Conservation (phyloP, 2,888 invertebrate genomes). For the Xestia sexstrigata region DNA sequence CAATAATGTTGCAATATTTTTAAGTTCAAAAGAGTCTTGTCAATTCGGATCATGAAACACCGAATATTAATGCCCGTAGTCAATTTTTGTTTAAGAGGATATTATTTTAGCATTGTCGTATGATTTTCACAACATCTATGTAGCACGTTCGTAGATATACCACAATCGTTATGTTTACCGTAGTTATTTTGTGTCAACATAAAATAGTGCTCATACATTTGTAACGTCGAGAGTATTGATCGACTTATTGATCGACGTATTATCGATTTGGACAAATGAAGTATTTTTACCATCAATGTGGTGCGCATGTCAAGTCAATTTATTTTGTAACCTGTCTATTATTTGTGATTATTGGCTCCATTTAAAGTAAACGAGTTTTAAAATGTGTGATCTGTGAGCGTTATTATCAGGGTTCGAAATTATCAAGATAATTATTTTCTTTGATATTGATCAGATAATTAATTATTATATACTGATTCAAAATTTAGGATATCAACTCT, state of each 20-base stretch:
- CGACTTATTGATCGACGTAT: too few species aligned
- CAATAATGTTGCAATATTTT: conserved; percentile 17
- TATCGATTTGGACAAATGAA: conserved; percentile 13
- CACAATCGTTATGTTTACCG: conserved; percentile 13
- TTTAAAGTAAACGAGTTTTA: conserved; percentile 7
- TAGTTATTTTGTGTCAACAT: conserved; percentile 1
- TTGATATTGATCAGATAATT: neutral
- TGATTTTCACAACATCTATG: conserved; percentile 18
- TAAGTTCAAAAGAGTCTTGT: neutral
- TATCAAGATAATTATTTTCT: neutral
- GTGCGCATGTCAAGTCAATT: conserved; percentile 20
- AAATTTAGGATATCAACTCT: too few species aligned
- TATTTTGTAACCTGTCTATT: conserved; percentile 21
- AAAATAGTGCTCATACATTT: neutral
- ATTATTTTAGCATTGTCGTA: neutral
- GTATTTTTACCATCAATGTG: conserved; percentile 8
- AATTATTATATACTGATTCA: neutral
- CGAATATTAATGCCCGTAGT: neutral
- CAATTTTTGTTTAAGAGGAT: conserved; percentile 7
- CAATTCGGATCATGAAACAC: neutral
- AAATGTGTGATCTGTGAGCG: conserved; percentile 29
- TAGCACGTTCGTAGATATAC: conserved; percentile 31
- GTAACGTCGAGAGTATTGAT: conserved; percentile 8
- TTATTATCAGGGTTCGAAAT: neutral
- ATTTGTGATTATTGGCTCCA: conserved; percentile 7